phyloP scores from a whole-genome alignment of 1,140 invertebrate genomes.

The Drosophila obscura region DNA sequence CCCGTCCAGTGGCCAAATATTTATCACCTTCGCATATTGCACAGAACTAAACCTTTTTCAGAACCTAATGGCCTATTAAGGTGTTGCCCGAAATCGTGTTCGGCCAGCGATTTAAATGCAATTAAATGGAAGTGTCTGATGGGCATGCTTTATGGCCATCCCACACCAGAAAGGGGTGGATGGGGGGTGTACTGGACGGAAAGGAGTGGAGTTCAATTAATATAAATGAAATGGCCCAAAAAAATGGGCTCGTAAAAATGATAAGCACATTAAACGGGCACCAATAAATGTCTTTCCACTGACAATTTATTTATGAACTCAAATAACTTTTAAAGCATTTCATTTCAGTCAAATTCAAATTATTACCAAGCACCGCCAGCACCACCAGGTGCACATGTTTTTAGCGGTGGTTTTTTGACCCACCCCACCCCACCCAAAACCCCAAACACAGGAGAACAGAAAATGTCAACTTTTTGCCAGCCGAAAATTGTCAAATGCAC shows the following conservation, averaged over 20 bases:
- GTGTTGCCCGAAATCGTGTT: slow-evolving; percentile 34
- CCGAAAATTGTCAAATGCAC: slow-evolving; percentile 80
- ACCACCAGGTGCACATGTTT: slow-evolving; percentile 43
- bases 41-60: slow-evolving; percentile 47
- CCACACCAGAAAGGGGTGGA: slow-evolving; percentile 3
- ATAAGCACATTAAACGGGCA: slow-evolving; percentile 59
- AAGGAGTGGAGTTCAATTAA: slow-evolving; percentile 58
- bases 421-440: background rate
- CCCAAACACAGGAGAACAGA: slow-evolving; percentile 24
- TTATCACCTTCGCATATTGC: slow-evolving; percentile 68
- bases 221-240: slow-evolving; percentile 65
- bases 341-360: slow-evolving; percentile 69
- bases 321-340: slow-evolving; percentile 73
- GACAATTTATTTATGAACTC: slow-evolving; percentile 70
- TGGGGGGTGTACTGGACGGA: background rate
- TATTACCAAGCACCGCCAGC: slow-evolving; percentile 9
- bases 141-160: slow-evolving; percentile 32
- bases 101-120: slow-evolving; percentile 70
- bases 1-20: slow-evolving; percentile 41
- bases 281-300: slow-evolving; percentile 56
- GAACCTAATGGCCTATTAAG: slow-evolving; percentile 74
- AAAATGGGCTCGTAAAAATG: slow-evolving; percentile 42
- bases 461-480: slow-evolving; percentile 75
- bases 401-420: slow-evolving; percentile 42
- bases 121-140: slow-evolving; percentile 63